Evolutionary conservation across 2,113 vertebrate species (phyloP), one percentile per base, ranked within the genome.

Genomic region (Cyanocitta stelleri): DNA sequence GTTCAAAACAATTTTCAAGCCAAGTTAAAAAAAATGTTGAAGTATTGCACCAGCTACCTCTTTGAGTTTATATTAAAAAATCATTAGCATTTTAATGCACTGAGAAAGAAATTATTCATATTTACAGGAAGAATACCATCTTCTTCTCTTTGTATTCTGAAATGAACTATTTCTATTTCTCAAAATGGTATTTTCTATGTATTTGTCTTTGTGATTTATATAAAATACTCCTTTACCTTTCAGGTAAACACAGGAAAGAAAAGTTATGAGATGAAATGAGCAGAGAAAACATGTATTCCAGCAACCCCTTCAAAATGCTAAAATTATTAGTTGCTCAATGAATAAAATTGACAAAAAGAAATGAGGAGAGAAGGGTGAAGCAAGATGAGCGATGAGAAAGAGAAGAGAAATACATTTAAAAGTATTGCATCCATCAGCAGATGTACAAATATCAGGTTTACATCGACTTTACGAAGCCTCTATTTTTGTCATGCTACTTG

Each of bases 1-100:
- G 54, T 43, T 90, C 44, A 88, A 95, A 95, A 90, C 49, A 92
- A 75, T 56, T 84, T 90, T 74, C 52, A 84, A 88, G 63, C 64
- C 85, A 96, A 86, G 19, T 83, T 54, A 48, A 90, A 69, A 52
- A 59, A 74, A 44, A n/a, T 3, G 4, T 19, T 81, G 4, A 69
- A 51, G 3, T 37, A 54, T 43, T 85, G 8, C 48, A 67, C 30
- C 27, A 87, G 10, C 22, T n/a, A n/a, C 2, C 16, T 49, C 22
- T 88, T 83, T 81, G 30, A 71, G 8, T 18, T 64, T 39, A 30
- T 24, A 62, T 17, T 32, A 72, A 88, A 94, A 94, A 85, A 69
- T 51, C 0, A 4, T 84, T 86, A 46, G 3, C 44, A 12, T 67
- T 48, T 80, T 71, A 80, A 44, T 48, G 9, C 35, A 41, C 30